Evolutionary conservation across 2,888 invertebrate species (phyloP), one percentile per base, ranked within the genome.

Genomic region (Frankliniella intonsa): DNA sequence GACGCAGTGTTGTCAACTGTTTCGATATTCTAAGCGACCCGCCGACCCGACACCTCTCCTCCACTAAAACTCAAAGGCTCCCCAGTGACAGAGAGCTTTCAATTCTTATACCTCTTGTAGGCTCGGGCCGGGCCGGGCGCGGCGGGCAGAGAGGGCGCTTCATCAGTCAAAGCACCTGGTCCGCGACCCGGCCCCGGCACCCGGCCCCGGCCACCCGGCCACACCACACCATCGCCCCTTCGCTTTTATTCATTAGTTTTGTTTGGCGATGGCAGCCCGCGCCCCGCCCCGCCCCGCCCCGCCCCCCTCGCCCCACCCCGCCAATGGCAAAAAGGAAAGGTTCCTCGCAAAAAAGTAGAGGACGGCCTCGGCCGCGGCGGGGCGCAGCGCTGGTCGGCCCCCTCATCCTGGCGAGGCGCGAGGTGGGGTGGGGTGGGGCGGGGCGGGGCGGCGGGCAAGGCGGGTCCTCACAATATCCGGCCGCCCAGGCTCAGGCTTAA

Each of bases 181-280:
- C 38, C 38, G 38, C 38, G 38, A 38, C 38, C 38, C 38, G 38
- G 38, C 38, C 38, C 55, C 5, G 55, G 51, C 51, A 51, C 51
- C 87, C 86, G 82, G 86, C 84, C 80, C 85, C 85, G 19, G 85
- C 84, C 3, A 85, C 84, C 12, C 85, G 86, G 19, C 86, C 87
- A 81, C 86, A 84, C 69, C 69, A 25, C 25, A 12, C 69, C 69
- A 25, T 22, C 69, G 25, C 69, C 69, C 14, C 62, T n/a, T 62
- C 17, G 62, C 62, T n/a, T 10, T 69, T 76, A 76, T 76, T 76
- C 25, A 76, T 76, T 76, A 76, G 69, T 76, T 76, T 76, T 76
- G 69, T 76, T 76, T 76, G 69, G 69, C 69, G 69, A 25, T 25
- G 69, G 38, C 38, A 38, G 38, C 55, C 17, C 55, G 55, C 55